These are phyloP conservation scores for Ethmia dodecea DNA, from an alignment of 2,888 invertebrate genomes.

Conservation along the genomic window DNA sequence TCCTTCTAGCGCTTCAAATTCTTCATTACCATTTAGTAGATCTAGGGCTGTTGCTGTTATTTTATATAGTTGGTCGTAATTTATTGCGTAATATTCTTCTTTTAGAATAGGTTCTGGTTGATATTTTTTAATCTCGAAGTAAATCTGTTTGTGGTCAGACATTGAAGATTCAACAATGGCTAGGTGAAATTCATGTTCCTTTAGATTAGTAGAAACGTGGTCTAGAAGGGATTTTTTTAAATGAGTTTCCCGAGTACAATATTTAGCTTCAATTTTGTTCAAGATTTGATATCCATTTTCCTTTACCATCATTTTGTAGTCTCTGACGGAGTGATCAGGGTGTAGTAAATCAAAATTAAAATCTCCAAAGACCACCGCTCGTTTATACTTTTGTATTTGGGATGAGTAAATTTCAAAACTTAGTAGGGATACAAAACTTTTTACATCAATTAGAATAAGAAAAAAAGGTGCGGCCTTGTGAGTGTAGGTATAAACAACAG, in stretches of 20 bases:
- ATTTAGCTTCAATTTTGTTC: constrained; percentile 12
- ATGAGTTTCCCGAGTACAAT: constrained; percentile 15
- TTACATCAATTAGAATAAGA: too few species aligned
- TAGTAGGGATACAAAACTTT: too few species aligned
- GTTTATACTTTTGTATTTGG: not conserved
- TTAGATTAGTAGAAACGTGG: constrained; percentile 15
- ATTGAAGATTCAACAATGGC: constrained; percentile 14
- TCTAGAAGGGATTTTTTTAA: constrained; percentile 15
- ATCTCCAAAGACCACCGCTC: not conserved
- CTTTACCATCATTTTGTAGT: constrained; percentile 2
- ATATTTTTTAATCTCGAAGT: constrained; percentile 1
- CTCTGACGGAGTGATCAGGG: not conserved
- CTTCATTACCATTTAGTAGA: not conserved
- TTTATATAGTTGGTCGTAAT: not conserved
- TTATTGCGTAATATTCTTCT: not conserved
- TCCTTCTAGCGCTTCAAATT: too few species aligned
- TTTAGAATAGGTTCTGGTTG: not conserved
- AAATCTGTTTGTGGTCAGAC: too few species aligned
- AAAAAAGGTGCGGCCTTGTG: too few species aligned
- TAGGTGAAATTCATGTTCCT: constrained; percentile 10
- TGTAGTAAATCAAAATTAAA: not conserved
- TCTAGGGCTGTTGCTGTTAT: not conserved
- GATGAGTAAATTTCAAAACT: too few species aligned
- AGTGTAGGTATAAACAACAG: too few species aligned
- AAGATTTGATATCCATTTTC: constrained; percentile 10